These are phyloP conservation scores for Neogale vison DNA, from an alignment of 2,113 vertebrate species.

Conservation along the genomic window DNA sequence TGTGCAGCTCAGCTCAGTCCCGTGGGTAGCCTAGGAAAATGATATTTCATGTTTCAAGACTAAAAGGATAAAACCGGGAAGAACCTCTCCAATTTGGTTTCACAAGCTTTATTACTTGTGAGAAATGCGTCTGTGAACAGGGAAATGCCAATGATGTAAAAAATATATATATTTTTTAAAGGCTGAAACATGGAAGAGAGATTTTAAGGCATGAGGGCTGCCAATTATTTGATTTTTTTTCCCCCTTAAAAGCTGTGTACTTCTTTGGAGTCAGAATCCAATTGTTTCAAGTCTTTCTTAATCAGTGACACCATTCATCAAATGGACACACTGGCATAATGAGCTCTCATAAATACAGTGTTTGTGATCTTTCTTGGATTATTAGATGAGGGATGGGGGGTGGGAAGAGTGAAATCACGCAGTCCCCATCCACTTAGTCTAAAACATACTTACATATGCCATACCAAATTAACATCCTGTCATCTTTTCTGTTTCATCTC, in stretches of 20 bases:
- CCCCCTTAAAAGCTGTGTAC: slow-evolving; percentile 70
- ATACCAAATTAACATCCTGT: slow-evolving; percentile 63
- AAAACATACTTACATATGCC: slow-evolving; percentile 52
- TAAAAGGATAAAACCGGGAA: slow-evolving; percentile 69
- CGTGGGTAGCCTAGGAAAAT: slow-evolving; percentile 76
- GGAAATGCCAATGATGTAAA: slow-evolving; percentile 53
- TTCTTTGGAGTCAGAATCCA: slow-evolving; percentile 79
- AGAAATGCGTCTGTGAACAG: slow-evolving; percentile 51
- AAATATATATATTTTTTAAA: slow-evolving; percentile 15
- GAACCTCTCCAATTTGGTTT: slow-evolving; percentile 67
- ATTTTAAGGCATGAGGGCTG: slow-evolving; percentile 57
- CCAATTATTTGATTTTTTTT: slow-evolving; percentile 64
- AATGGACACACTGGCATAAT: slow-evolving; percentile 69
- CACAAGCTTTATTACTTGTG: slow-evolving; percentile 69
- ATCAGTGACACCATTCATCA: slow-evolving; percentile 84
- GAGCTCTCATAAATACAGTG: slow-evolving; percentile 71
- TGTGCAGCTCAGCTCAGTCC: slow-evolving; percentile 79
- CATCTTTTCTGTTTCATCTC: slow-evolving; percentile 63
- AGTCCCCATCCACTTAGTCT: slow-evolving; percentile 37
- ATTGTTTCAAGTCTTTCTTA: slow-evolving; percentile 85
- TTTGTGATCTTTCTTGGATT: slow-evolving; percentile 73
- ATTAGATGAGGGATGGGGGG: slow-evolving; percentile 51
- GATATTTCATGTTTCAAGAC: slow-evolving; percentile 80
- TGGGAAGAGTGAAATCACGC: slow-evolving; percentile 37
- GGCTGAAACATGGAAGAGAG: slow-evolving; percentile 33